Conservation (phyloP, 2,797 vertebrate species). For the Enteromius paludinosus region DNA sequence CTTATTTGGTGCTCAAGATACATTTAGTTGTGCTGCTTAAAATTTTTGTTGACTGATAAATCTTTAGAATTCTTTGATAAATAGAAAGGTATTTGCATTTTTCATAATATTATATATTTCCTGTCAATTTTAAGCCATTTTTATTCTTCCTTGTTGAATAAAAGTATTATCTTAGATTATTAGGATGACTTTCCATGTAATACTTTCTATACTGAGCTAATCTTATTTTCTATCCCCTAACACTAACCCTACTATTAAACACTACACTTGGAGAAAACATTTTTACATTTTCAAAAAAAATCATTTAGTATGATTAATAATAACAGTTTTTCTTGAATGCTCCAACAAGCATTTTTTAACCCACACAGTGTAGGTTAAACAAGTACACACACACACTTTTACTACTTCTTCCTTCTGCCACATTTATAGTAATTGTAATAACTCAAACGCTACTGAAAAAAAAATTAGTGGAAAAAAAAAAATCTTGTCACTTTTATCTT, state of each 20-base stretch:
- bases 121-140: not conserved
- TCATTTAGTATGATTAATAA: not conserved
- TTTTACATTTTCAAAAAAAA: not conserved
- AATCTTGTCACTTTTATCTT: conserved; percentile 13
- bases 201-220: not conserved
- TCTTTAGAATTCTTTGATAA: not conserved
- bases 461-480: no score
- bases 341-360: not conserved
- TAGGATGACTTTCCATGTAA: not conserved
- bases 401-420: not conserved
- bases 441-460: not conserved
- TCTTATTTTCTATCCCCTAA: not conserved
- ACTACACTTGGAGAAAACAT: no score
- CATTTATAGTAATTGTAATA: not conserved
- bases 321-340: not conserved
- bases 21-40: not conserved
- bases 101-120: not conserved
- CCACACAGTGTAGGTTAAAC: not conserved
- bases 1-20: not conserved
- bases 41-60: not conserved
- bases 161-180: not conserved
- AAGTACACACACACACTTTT: not conserved
- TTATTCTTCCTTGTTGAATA: not conserved
- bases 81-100: not conserved
- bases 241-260: not conserved